Evolutionary conservation across 2,888 invertebrate genomes (phyloP), one percentile per base, ranked within the genome.

Genomic region (Malthinus seriepunctatus): DNA sequence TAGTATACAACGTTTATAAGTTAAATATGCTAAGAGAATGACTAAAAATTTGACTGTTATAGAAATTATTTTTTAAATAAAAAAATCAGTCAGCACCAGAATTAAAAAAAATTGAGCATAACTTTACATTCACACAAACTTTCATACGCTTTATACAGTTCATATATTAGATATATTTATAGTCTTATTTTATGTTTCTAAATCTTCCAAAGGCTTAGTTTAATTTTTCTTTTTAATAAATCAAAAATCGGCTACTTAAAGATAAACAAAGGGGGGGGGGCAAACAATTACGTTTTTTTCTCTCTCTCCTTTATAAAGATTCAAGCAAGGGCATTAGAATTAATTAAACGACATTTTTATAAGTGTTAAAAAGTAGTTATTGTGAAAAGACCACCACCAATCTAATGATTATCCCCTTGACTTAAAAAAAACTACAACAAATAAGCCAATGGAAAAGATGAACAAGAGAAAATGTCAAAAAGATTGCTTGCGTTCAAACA

Each of bases 121-220:
- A 52, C 63, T 53, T 56, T 66, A 69, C 71, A 72, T 71, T 63
- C 74, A 75, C 66, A 67, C 73, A 68, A 69, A 66, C 23, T 42
- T 77, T 76, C 78, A 77, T 69, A 72, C 78, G 71, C 75, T 78
- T 78, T 78, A 77, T 78, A 78, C 78, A 78, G 71, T 68, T 71
- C 68, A 70, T 74, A 72, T 71, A 59, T 56, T 51, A 51, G 46
- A 45, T 56, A 56, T 51, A 75, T 73, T 70, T 73, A 73, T 76
- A 74, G 64, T 68, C 63, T 67, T 67, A 69, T 65, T 61, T 63
- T 68, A 54, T 42, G 63, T 51, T 35, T 32, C 73, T 73, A 76
- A 67, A 69, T 79, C 78, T 78, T 79, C 79, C 79, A 77, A 72
- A 71, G 79, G 77, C 78, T 78, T 70, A 51, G 12, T 12, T 52